Evolutionary conservation across 1,140 invertebrate species (phyloP).

Genomic region (Epicauta chinensis): DNA sequence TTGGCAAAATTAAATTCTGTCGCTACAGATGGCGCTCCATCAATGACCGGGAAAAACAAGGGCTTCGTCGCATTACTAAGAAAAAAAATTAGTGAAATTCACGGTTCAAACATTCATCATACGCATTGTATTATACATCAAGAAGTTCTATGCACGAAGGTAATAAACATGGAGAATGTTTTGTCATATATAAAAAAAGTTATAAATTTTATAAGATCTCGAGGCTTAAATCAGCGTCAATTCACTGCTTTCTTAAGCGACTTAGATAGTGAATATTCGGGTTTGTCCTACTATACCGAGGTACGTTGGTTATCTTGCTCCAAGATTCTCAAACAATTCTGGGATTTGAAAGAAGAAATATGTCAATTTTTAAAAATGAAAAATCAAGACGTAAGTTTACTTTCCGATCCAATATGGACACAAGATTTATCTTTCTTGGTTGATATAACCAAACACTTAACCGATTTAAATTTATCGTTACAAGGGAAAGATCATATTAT

Average conservation of each 20-base stretch:
- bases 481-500: too few species aligned
- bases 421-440: conserved; percentile 14
- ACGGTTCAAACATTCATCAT: too few species aligned
- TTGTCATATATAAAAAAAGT: conserved; percentile 11
- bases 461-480: conserved; percentile 7
- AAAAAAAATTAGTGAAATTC: too few species aligned
- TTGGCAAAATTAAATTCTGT: too few species aligned
- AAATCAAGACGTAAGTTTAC: conserved; percentile 8
- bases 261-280: conserved; percentile 10
- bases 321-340: conserved; percentile 18
- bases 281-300: conserved; percentile 16
- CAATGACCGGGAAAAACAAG: too few species aligned
- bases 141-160: conserved; percentile 10
- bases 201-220: conserved; percentile 16
- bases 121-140: too few species aligned
- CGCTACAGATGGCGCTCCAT: too few species aligned
- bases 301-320: conserved; percentile 18
- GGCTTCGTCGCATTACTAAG: too few species aligned
- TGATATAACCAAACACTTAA: conserved; percentile 16
- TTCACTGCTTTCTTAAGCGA: conserved; percentile 13
- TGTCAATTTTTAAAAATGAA: conserved; percentile 14
- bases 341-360: conserved; percentile 19
- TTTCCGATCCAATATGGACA: conserved; percentile 9
- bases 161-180: conserved; percentile 11
- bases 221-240: conserved; percentile 14